Percentiles rank a stretch among this genome's conserved stretches.
These are phyloP conservation scores for Indicator maculatus DNA, from an alignment of 2,113 vertebrate genomes.

Conservation along the genomic window DNA sequence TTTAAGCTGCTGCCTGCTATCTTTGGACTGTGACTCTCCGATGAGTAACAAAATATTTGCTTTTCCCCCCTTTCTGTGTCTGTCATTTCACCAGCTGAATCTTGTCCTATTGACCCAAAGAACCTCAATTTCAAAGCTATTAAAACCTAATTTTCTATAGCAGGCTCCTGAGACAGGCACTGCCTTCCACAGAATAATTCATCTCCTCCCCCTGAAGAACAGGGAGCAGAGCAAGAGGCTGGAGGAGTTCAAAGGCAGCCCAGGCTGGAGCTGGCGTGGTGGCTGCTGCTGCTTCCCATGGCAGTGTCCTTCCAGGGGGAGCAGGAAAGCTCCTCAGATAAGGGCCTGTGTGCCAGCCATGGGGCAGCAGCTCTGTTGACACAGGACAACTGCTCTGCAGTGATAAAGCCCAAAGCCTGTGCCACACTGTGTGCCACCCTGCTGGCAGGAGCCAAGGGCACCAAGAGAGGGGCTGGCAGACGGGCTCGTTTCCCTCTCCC, in stretches of 20 bases:
- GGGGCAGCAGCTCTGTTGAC: neutral
- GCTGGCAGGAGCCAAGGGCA: neutral
- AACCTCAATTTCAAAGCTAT: constrained; percentile 78
- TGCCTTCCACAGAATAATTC: constrained; percentile 72
- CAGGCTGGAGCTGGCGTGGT: neutral
- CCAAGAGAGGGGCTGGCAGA: neutral
- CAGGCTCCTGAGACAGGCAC: constrained; percentile 71
- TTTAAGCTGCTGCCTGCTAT: neutral
- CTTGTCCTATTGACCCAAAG: constrained; percentile 71
- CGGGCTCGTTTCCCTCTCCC: neutral
- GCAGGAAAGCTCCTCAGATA: neutral
- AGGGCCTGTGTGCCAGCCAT: fast-evolving
- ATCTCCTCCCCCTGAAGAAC: constrained; percentile 35
- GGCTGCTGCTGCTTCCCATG: neutral
- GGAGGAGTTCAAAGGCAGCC: neutral
- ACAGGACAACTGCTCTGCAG: neutral
- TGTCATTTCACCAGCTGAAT: constrained; percentile 68
- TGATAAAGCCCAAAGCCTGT: neutral
- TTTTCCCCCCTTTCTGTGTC: constrained; percentile 62
- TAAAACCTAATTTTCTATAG: constrained; percentile 76
- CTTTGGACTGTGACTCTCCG: constrained; percentile 48
- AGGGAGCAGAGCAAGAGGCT: neutral
- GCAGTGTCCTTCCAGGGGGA: constrained; percentile 21
- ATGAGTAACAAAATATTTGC: constrained; percentile 65
- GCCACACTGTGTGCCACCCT: neutral